These are phyloP conservation scores for Aphidius gifuensis DNA, from an alignment of 1,140 invertebrate genomes.

Conservation along the genomic window DNA sequence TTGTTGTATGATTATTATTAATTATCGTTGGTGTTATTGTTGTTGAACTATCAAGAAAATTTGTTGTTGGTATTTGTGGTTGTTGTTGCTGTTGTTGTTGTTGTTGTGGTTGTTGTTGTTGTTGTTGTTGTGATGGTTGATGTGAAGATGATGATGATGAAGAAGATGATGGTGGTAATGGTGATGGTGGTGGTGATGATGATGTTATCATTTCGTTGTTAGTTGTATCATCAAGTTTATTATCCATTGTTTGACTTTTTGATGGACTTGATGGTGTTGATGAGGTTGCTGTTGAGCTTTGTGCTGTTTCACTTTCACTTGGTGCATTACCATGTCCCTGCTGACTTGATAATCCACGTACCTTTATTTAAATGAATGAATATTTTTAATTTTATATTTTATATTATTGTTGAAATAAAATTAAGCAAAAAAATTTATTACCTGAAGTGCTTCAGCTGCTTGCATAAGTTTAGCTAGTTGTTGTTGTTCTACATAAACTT, in stretches of 20 bases:
- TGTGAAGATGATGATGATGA: too few species aligned
- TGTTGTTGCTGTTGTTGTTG: not conserved
- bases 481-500: conserved; percentile 81
- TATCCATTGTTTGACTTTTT: conserved; percentile 23
- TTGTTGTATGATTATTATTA: conserved; percentile 33
- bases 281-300: conserved; percentile 31
- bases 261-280: conserved; percentile 30
- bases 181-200: too few species aligned
- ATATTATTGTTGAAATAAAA: not conserved
- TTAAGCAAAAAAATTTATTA: conserved; percentile 39
- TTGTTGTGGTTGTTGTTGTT: too few species aligned
- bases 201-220: too few species aligned
- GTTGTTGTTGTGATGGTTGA: too few species aligned
- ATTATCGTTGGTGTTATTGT: conserved; percentile 33
- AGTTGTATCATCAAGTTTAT: conserved; percentile 38
- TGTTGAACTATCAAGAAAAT: conserved; percentile 37
- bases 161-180: too few species aligned
- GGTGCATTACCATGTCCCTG: conserved; percentile 43
- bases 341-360: conserved; percentile 40
- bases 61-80: conserved; percentile 39
- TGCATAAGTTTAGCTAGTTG: conserved; percentile 74
- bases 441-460: conserved; percentile 78
- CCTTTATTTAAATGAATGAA: conserved; percentile 22
- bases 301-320: conserved; percentile 33
- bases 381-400: conserved; percentile 1